Conservation (phyloP, 2,797 vertebrate genomes). For the Enteromius anoplus region DNA sequence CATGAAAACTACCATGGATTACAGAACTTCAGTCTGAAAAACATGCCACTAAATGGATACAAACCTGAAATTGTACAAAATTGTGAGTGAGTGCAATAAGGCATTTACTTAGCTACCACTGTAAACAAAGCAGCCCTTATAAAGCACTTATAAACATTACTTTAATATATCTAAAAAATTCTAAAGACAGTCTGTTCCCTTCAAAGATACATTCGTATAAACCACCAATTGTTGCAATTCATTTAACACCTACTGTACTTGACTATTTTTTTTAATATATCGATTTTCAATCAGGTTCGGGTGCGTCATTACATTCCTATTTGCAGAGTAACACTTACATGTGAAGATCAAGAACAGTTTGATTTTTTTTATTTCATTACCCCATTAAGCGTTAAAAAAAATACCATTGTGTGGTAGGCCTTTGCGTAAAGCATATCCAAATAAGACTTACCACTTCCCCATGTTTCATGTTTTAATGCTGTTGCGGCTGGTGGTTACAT, state of each 20-base stretch:
- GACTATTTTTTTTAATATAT: not conserved
- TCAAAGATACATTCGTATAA: not conserved
- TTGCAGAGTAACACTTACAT: not conserved
- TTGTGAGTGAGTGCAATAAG: not conserved
- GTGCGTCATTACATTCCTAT: not conserved
- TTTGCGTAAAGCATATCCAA: not conserved
- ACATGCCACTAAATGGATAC: no score
- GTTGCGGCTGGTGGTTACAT: slow-evolving; percentile 2
- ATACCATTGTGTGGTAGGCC: not conserved
- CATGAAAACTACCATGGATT: no score
- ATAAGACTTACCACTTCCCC: not conserved
- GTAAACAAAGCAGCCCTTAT: not conserved
- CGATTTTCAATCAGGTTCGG: not conserved
- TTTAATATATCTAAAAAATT: no score
- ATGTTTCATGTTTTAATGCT: slow-evolving; percentile 11
- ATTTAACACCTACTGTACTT: not conserved
- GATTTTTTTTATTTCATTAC: not conserved
- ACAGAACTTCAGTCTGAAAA: no score
- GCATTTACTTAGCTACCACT: not conserved
- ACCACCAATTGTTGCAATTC: not conserved
- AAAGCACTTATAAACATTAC: not conserved
- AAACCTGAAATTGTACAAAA: no score
- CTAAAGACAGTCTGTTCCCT: no score
- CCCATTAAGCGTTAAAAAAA: not conserved
- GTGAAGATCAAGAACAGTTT: not conserved